Conservation (phyloP, 64 coral and sea anemone species). For the Catalaphyllia jardinei region DNA sequence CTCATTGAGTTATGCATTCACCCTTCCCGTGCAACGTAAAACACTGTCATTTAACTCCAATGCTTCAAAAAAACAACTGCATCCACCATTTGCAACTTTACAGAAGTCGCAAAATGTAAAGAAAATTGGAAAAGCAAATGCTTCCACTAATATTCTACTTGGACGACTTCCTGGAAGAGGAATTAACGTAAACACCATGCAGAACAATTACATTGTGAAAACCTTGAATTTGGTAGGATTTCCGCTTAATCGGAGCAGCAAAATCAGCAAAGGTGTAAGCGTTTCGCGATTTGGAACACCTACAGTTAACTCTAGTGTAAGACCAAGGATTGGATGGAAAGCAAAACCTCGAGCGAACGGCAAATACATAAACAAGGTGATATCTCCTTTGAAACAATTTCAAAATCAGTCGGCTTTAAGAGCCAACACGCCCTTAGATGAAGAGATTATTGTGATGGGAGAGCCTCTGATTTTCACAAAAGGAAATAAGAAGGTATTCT, state of each 20-base stretch:
- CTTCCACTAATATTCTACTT: neutral
- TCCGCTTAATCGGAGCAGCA: neutral
- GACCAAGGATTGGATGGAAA: neutral
- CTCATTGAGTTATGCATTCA: neutral
- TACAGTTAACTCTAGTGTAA: neutral
- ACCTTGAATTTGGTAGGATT: neutral
- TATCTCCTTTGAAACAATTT: neutral
- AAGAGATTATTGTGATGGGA: neutral
- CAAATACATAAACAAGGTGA: neutral
- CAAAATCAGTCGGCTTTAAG: neutral
- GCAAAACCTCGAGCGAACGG: neutral
- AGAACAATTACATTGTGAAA: neutral
- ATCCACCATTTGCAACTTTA: neutral
- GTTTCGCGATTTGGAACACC: neutral
- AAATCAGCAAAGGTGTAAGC: neutral
- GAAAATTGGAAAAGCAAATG: neutral
- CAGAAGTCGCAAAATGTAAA: no score
- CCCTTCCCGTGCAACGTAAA: neutral
- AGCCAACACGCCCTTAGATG: neutral
- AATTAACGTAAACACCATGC: neutral
- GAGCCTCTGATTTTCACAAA: neutral
- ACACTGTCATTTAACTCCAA: neutral
- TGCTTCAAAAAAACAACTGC: neutral
- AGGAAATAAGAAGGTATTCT: neutral
- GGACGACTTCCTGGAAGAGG: neutral